phyloP scores from a whole-genome alignment of 2,797 vertebrate species.

The Manis crassicaudata region DNA sequence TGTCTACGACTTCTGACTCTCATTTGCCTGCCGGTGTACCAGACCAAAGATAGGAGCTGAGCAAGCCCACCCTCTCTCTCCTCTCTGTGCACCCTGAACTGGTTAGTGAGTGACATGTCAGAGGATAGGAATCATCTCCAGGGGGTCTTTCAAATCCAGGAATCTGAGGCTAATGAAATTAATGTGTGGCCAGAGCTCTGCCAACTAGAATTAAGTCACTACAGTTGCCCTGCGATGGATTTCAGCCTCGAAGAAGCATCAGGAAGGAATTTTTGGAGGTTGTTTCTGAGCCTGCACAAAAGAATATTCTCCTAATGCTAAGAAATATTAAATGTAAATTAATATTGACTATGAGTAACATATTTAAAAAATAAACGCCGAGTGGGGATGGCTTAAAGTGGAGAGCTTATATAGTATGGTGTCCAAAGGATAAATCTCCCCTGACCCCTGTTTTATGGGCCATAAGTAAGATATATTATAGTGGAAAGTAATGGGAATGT shows the following conservation, averaged over 20 bases:
- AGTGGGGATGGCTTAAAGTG: slow-evolving; percentile 15
- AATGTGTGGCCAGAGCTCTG: slow-evolving; percentile 61
- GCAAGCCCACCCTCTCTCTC: not conserved
- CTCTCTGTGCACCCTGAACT: not conserved
- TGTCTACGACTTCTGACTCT: not conserved
- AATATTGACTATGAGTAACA: slow-evolving; percentile 64
- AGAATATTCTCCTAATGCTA: slow-evolving; percentile 16
- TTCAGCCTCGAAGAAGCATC: slow-evolving; percentile 44
- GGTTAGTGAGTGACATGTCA: slow-evolving; percentile 21
- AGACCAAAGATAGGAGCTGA: not conserved
- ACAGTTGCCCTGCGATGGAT: slow-evolving; percentile 30
- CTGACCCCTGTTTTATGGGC: slow-evolving; percentile 4
- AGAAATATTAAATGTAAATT: slow-evolving; percentile 73
- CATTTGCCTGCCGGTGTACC: not conserved
- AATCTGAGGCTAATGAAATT: slow-evolving; percentile 75
- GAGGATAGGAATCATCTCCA: slow-evolving; percentile 36
- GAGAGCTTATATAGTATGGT: slow-evolving; percentile 61
- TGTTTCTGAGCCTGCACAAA: slow-evolving; percentile 48
- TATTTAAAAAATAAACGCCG: slow-evolving; percentile 66
- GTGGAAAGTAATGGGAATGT: not conserved
- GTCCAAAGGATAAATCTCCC: slow-evolving; percentile 38
- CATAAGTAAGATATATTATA: slow-evolving; percentile 29
- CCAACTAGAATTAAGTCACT: slow-evolving; percentile 73
- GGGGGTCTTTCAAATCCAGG: slow-evolving; percentile 68
- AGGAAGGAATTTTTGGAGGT: slow-evolving; percentile 68